Evolutionary conservation across 2,888 invertebrate genomes (phyloP).

Genomic region (Thera obeliscata): DNA sequence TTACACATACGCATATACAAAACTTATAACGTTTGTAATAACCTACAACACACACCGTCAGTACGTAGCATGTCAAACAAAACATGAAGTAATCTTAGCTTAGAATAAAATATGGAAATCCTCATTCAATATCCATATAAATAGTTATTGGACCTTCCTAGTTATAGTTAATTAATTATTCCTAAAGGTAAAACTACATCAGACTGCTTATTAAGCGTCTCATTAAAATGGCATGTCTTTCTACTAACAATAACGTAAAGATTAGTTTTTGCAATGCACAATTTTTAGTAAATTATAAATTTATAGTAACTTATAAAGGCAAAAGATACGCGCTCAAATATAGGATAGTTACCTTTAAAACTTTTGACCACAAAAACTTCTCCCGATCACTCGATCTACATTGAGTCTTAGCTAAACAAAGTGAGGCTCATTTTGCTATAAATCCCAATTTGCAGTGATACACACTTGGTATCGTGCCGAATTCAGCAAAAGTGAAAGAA

Average conservation of each 20-base stretch:
- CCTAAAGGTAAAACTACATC: neutral
- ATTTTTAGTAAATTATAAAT: too few species aligned
- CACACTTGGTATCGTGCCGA: constrained; percentile 41
- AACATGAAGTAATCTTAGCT: neutral
- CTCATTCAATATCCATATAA: neutral
- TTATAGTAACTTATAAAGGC: neutral
- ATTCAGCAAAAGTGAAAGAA: constrained; percentile 73
- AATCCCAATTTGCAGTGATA: constrained; percentile 8
- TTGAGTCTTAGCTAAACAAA: constrained; percentile 5
- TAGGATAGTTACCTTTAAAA: neutral
- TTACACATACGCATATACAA: neutral
- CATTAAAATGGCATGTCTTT: neutral
- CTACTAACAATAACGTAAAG: neutral
- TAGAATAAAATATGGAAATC: neutral
- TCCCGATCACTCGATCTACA: neutral
- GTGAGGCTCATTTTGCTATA: constrained; percentile 1
- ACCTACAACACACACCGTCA: neutral
- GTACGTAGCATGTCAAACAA: neutral
- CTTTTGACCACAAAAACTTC: neutral
- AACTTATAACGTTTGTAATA: neutral
- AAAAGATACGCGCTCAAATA: neutral
- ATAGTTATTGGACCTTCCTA: neutral
- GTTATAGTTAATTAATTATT: neutral
- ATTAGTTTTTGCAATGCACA: constrained; percentile 15
- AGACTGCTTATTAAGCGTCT: neutral